Base-by-base conservation (phyloP, 1,140 invertebrate genomes). In the Sarcophaga peregrina region DNA sequence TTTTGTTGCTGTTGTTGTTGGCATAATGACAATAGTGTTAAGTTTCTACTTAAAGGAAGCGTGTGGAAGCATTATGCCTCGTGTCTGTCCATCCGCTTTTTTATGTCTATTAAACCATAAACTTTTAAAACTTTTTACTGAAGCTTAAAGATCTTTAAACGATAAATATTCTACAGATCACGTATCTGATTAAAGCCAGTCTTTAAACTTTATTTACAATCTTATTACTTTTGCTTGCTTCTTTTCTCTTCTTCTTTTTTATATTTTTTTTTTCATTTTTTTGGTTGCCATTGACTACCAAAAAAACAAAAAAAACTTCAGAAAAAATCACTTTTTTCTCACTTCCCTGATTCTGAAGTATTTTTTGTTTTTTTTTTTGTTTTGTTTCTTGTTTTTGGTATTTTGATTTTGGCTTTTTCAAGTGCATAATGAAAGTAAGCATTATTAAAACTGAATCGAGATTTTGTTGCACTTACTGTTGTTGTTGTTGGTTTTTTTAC, bases 121-220 rank as follows among this genome's bases (percentile, higher is more conserved):
- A 15, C n/a, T 20, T 76, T 10, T 46, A n/a, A 47, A 76, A 15
- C n/a, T 76, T 46, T 15, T 37, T 46, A 13, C 15, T 76, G 25
- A 76, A 76, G 13, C 47, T 50, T 25, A 52, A 45, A 78, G 75
- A 78, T 78, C 47, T 78, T 78, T 78, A 50, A 72, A 25, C 75
- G 75, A 78, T 78, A 78, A 78, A 78, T 78, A 78, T 78, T 78
- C 75, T 17, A 78, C 47, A 78, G 75, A 78, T 78, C 75, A 78
- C 75, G 75, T 78, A 78, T 78, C 75, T 78, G 75, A 78, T 78
- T 78, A 78, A 50, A 78, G 75, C 48, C 47, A 52, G 46, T 78
- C 47, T 48, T 76, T 48, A 37, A 37, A 37, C 25, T 37, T 37
- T 37, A 37, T 37, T 37, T 37, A 37, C 25, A 37, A 37, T 37